Base-by-base conservation (phyloP, 2,888 invertebrate species). In the Drosophila dives region DNA sequence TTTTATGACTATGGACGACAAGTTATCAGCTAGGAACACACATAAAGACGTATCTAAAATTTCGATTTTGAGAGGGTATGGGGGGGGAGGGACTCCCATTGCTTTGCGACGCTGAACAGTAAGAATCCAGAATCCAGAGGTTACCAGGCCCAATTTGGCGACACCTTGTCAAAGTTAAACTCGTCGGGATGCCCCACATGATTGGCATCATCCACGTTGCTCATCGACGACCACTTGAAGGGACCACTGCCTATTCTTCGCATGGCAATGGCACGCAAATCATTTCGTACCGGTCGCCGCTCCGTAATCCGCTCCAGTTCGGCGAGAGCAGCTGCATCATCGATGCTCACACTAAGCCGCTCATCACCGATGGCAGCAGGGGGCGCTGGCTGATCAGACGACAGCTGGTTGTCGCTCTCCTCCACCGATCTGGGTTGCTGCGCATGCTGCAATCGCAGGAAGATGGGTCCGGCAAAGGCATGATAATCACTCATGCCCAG, bases 141-240 rank as follows among this genome's bases (percentile, higher is more conserved):
- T 53, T 84, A 91, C 93, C 93, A 93, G 51, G 93, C 92, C 93
- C 93, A 93, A 64, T 87, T 89, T 12, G 93, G 93, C 54, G 93
- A 89, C 58, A 92, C 91, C 58, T 90, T 91, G 53, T 88, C 91
- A 66, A 93, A 93, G 81, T 93, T 92, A 91, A 92, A 93, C 50
- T 90, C 91, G 69, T 93, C 91, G 2, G 93, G 93, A 79, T 93
- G 93, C 0, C 93, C 93, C 51, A 87, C 87, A 58, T 93, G 93
- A 48, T 91, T 85, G 5, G 86, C 86, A 55, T 82, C 89, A 51
- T 84, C 89, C 3, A 84, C 60, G 51, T 89, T 85, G 45, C 77
- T 88, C 62, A 90, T 88, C 1, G 86, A 75, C 2, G 93, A 93
- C 93, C 93, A 93, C 65, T 91, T 92, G 61, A 93, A 93, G 1